phyloP scores from a whole-genome alignment of 2,888 invertebrate genomes.

The Caenorhabditis doughertyi region DNA sequence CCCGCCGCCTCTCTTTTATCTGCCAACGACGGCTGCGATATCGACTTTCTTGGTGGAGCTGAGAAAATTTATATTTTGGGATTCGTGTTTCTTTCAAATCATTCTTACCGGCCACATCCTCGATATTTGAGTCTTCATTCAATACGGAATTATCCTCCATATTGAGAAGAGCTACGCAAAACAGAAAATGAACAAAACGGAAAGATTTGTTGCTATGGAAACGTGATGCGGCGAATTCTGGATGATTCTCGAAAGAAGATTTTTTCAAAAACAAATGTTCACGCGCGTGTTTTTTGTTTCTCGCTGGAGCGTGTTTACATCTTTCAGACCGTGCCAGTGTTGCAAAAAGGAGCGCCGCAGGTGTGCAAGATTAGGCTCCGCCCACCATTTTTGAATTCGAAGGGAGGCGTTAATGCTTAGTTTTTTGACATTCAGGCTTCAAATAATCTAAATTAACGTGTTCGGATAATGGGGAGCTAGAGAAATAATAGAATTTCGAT shows the following conservation, averaged over 20 bases:
- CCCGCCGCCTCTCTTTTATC: background rate
- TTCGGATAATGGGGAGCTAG: no score
- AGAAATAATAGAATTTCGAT: background rate
- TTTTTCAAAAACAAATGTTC: no score
- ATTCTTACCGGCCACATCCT: conserved; percentile 14
- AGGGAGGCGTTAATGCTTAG: conserved; percentile 5
- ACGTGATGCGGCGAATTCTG: background rate
- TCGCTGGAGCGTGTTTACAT: conserved; percentile 25
- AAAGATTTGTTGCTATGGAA: background rate
- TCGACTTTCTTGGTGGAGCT: conserved; percentile 27
- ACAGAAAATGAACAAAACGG: background rate
- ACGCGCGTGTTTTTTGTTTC: conserved; percentile 1
- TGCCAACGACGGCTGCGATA: conserved; percentile 42
- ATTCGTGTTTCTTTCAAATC: background rate
- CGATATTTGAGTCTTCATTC: conserved; percentile 45
- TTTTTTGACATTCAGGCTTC: background rate
- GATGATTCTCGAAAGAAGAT: no score
- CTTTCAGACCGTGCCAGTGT: background rate
- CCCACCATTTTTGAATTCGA: conserved; percentile 48
- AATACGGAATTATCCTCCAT: conserved; percentile 58
- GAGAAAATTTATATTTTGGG: no score
- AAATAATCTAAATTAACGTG: no score
- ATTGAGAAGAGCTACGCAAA: background rate
- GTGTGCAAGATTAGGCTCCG: conserved; percentile 1
- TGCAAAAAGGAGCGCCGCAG: conserved; percentile 39